Conservation (phyloP, 2,888 invertebrate genomes). For the Melanargia galathea region DNA sequence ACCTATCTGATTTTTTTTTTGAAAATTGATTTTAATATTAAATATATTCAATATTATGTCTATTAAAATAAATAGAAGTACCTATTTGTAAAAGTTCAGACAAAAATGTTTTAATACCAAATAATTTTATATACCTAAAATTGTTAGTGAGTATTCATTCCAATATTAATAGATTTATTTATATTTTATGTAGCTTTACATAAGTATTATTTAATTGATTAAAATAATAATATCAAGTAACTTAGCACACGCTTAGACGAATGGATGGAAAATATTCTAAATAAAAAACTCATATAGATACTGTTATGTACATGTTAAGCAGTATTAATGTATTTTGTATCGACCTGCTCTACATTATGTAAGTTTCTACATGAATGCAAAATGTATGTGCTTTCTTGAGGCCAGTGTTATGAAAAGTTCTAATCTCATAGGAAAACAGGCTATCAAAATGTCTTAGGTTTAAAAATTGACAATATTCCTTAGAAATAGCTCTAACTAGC, state of each 20-base stretch:
- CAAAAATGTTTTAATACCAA: background rate
- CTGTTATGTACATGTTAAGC: no score
- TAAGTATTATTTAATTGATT: no score
- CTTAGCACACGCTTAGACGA: background rate
- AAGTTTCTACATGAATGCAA: background rate
- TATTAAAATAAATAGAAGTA: no score
- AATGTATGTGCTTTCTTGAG: background rate
- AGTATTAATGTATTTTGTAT: background rate
- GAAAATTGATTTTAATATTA: no score
- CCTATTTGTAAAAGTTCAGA: no score
- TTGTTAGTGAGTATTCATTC: background rate
- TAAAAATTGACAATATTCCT: constrained; percentile 15
- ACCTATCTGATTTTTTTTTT: no score
- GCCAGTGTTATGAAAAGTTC: background rate
- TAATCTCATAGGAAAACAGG: background rate
- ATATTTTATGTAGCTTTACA: background rate
- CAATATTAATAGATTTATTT: background rate
- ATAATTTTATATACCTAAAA: background rate
- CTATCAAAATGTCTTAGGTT: background rate
- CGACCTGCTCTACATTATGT: background rate
- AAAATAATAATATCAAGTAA: no score
- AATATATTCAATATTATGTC: no score
- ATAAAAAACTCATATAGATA: background rate
- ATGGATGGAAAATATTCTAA: background rate
- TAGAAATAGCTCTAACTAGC: constrained; percentile 34